Base-by-base conservation (phyloP, 2,797 vertebrate genomes). In the Fistularia tabacaria region DNA sequence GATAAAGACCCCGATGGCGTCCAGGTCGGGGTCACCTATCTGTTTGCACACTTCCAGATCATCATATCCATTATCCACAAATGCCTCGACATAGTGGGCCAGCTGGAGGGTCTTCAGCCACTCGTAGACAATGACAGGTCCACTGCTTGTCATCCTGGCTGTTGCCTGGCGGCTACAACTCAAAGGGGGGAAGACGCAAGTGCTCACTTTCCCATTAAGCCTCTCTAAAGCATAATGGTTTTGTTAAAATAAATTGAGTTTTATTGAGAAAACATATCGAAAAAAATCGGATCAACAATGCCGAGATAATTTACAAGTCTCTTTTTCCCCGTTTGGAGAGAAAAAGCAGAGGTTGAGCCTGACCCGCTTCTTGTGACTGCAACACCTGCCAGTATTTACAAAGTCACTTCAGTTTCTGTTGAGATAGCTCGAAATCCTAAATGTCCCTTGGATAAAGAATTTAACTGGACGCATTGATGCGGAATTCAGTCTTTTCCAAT, bases 31-130 rank as follows among this genome's bases (percentile, higher is more conserved):
- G 76, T 99, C 94, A 38, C 96, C 97, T 44, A 99, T 98, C 76
- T 99, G 96, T 71, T 97, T 98, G 88, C 97, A 99, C 37, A 99
- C 96, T 90, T 98, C 96, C 90, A 99, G 88, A 66, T 99, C 97
- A 72, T 99, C 97, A 55, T 99, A 99, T 58, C 96, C 97, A 67
- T 99, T 98, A 57, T 98, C 97, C 87, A 99, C 93, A 73, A 99
- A 98, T 37, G 95, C 85, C 79, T 99, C 94, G 4, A 95, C 92
- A 49, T 99, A 98, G 83, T 98, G 95, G 10, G 92, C 83, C 10
- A 98, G 93, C 87, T 96, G 95, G 46, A 98, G 90, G 65, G 94
- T 94, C 84, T 91, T 94, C 66, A 99, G 89, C 97, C 97, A 99
- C 87, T 99, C 97, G 80, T 92, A 97, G 14, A 99, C 96, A 74